Conservation (phyloP, 2,113 vertebrate genomes). For the Chamaea fasciata region DNA sequence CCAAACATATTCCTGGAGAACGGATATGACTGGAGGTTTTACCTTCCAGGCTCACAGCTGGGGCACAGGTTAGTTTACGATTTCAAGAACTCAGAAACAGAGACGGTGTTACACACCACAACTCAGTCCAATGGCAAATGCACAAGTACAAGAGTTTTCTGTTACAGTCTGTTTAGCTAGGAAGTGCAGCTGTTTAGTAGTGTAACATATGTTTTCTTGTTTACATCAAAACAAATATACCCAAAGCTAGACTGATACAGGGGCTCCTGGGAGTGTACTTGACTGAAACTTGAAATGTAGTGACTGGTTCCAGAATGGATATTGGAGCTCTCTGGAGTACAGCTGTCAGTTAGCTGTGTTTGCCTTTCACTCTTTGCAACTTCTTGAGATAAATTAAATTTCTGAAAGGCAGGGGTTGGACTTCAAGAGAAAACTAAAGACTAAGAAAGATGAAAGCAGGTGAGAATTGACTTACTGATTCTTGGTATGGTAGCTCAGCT, state of each 20-base stretch:
- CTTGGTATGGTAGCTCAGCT: not conserved
- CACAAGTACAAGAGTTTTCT: not conserved
- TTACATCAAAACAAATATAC: conserved; percentile 7
- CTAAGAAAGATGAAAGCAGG: not conserved
- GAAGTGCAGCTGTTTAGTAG: not conserved
- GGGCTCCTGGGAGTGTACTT: not conserved
- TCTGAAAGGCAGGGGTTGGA: not conserved
- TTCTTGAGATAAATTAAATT: not conserved
- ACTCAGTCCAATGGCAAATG: not conserved
- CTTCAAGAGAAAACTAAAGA: not conserved
- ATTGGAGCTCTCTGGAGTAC: not conserved
- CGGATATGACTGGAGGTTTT: not conserved
- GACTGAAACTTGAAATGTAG: not conserved
- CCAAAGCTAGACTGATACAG: not conserved
- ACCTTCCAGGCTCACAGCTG: not conserved
- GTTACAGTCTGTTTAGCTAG: not conserved
- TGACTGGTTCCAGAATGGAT: not conserved
- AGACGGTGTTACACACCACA: not conserved
- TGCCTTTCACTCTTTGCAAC: not conserved
- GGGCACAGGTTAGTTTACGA: not conserved
- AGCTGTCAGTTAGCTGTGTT: not conserved
- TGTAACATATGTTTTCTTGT: not conserved
- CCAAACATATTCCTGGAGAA: not conserved
- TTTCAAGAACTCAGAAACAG: not conserved
- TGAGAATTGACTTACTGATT: not conserved